These are phyloP conservation scores for Rhyacophila evoluta DNA, from an alignment of 2,888 invertebrate species.

Conservation along the genomic window DNA sequence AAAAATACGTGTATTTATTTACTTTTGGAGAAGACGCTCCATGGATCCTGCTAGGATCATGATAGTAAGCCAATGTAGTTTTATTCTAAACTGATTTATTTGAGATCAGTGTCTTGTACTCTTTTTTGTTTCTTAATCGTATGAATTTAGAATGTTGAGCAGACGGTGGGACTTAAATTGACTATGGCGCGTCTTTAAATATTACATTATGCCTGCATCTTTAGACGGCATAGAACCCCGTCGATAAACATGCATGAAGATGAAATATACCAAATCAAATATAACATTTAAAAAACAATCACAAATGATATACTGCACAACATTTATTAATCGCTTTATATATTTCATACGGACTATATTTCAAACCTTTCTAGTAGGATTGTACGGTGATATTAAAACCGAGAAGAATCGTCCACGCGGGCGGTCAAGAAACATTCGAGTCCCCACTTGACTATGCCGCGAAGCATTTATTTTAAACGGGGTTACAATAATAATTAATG, in stretches of 20 bases:
- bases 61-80: too few relatives aligned
- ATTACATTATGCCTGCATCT: not conserved
- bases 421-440: conserved; percentile 42
- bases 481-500: conserved; percentile 21
- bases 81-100: too few relatives aligned
- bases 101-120: too few relatives aligned
- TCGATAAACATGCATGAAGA: conserved; percentile 24
- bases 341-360: conserved; percentile 51
- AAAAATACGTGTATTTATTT: too few relatives aligned
- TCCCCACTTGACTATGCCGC: conserved; percentile 24
- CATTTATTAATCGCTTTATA: conserved; percentile 54
- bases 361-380: conserved; percentile 43
- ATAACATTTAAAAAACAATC: conserved; percentile 22
- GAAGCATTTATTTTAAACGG: conserved; percentile 24
- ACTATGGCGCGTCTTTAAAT: not conserved
- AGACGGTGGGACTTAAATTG: not conserved
- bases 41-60: too few relatives aligned
- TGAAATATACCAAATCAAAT: conserved; percentile 21
- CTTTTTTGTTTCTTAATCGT: too few relatives aligned
- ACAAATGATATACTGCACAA: conserved; percentile 23
- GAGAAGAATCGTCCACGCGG: conserved; percentile 51
- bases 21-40: too few relatives aligned
- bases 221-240: conserved; percentile 1
- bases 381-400: conserved; percentile 47
- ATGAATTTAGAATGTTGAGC: too few relatives aligned